phyloP scores from a whole-genome alignment of 1,140 invertebrate species.

The Eurosta solidaginis region DNA sequence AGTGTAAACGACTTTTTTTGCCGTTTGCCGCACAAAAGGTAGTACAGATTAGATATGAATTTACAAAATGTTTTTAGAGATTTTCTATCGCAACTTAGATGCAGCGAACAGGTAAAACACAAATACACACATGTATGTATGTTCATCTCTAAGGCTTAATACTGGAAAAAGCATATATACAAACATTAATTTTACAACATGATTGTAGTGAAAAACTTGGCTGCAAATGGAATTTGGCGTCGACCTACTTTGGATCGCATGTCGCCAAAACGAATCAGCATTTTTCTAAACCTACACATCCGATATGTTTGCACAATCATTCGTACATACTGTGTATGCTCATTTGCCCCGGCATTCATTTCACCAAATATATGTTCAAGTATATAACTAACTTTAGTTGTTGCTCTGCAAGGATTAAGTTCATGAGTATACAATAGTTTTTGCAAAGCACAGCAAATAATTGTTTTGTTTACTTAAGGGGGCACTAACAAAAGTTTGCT shows the following conservation, averaged over 20 bases:
- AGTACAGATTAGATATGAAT: background rate
- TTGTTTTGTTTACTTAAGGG: too few species aligned
- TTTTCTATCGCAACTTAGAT: background rate
- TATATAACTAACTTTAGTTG: background rate
- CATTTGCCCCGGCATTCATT: background rate
- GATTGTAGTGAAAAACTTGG: too few species aligned
- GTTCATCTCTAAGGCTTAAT: too few species aligned
- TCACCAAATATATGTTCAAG: background rate
- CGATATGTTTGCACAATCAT: slow-evolving; percentile 8
- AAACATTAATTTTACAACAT: too few species aligned
- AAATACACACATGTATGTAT: too few species aligned
- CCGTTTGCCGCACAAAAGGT: background rate
- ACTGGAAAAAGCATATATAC: too few species aligned
- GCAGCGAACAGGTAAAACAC: too few species aligned
- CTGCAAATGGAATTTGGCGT: background rate
- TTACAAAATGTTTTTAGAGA: background rate
- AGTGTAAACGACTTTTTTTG: background rate
- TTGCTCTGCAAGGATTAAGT: slow-evolving; percentile 9
- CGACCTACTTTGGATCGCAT: background rate
- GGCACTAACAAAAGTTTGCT: too few species aligned
- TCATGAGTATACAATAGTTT: slow-evolving; percentile 10
- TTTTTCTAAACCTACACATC: background rate
- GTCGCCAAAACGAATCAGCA: background rate
- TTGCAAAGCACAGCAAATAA: background rate
- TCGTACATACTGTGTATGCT: background rate